phyloP scores from a whole-genome alignment of 2,113 vertebrate species.

The Telmatochromis bifrenatus region DNA sequence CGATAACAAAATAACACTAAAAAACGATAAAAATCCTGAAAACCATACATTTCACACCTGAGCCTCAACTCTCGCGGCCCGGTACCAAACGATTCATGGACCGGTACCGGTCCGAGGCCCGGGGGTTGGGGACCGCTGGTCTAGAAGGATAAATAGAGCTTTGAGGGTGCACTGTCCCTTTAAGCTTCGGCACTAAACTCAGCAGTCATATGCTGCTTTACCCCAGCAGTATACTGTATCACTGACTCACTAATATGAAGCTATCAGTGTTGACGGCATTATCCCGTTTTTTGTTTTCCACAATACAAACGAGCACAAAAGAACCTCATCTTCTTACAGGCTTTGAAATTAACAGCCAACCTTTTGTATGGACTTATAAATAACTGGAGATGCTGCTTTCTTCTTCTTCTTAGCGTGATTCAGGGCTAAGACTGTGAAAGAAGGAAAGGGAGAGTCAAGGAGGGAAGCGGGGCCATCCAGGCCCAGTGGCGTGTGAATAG shows the following conservation, averaged over 20 bases:
- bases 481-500: constrained; percentile 26
- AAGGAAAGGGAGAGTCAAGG: not conserved
- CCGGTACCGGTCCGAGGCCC: too few species aligned
- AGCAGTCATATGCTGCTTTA: not conserved
- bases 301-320: constrained; percentile 42
- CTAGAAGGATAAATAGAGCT: not conserved
- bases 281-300: constrained; percentile 39
- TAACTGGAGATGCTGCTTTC: constrained; percentile 13
- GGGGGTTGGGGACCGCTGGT: not conserved
- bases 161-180: not conserved
- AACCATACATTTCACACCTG: too few species aligned
- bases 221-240: not conserved
- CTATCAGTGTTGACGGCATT: constrained; percentile 15
- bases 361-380: constrained; percentile 36
- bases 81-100: too few species aligned
- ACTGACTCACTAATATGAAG: constrained; percentile 3
- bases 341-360: constrained; percentile 40
- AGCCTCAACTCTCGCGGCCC: too few species aligned
- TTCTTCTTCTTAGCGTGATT: not conserved
- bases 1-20: too few species aligned
- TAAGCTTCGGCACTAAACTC: not conserved
- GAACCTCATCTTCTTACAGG: constrained; percentile 46
- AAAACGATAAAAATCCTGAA: too few species aligned
- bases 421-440: constrained; percentile 30
- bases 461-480: constrained; percentile 9